These are phyloP conservation scores for Aphelocoma coerulescens DNA, from an alignment of 2,113 vertebrate genomes.

Conservation along the genomic window DNA sequence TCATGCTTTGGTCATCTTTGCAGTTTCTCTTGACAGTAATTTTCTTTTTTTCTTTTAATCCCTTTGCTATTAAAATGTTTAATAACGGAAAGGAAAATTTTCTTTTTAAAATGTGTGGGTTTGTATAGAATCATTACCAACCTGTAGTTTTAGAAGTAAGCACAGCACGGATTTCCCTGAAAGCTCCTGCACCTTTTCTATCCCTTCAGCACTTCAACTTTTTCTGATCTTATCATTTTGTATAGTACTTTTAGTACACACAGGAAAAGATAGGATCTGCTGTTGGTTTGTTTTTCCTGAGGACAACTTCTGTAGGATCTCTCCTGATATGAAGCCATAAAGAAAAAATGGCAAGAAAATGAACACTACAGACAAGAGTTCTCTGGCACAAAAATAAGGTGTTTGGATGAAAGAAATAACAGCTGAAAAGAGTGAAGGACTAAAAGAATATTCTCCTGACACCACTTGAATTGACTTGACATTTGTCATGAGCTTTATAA, in stretches of 20 bases:
- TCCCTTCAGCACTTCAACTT: neutral
- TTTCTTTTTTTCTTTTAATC: neutral
- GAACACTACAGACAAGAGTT: neutral
- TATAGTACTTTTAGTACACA: neutral
- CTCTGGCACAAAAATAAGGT: neutral
- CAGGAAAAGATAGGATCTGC: neutral
- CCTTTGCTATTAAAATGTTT: neutral
- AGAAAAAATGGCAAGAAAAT: neutral
- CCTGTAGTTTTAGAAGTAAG: neutral
- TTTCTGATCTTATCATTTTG: neutral
- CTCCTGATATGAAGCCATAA: neutral
- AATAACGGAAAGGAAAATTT: neutral
- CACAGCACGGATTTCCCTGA: neutral
- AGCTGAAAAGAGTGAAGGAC: neutral
- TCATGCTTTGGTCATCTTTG: neutral
- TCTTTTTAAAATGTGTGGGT: neutral
- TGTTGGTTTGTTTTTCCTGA: neutral
- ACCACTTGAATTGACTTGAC: neutral
- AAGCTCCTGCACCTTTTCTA: neutral
- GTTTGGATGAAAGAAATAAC: neutral
- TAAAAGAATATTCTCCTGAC: neutral
- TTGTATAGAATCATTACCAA: neutral
- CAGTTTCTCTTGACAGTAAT: neutral
- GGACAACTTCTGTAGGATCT: neutral
- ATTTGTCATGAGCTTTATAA: neutral